Evolutionary conservation across 2,888 invertebrate genomes (phyloP).

Genomic region (Tetanocera ferruginea): DNA sequence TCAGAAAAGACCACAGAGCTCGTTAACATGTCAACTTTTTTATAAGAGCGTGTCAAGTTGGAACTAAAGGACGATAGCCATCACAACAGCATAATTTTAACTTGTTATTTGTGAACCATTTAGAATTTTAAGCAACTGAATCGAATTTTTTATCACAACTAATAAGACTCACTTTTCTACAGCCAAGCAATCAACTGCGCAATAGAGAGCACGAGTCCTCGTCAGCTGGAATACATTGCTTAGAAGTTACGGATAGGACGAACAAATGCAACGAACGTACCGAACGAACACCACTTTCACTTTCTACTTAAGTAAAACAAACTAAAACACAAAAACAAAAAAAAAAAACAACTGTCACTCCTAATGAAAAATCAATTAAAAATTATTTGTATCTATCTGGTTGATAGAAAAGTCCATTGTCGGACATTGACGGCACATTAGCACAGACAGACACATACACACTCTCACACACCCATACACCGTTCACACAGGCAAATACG

Average conservation of each 20-base stretch:
- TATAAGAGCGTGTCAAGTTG: too few species aligned
- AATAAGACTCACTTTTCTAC: too few species aligned
- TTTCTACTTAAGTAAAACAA: conserved; percentile 7
- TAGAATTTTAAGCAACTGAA: too few species aligned
- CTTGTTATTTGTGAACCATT: too few species aligned
- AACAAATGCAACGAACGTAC: background rate
- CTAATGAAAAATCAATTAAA: conserved; percentile 37
- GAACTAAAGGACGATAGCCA: too few species aligned
- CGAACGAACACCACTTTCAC: conserved; percentile 28
- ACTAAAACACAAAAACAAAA: background rate
- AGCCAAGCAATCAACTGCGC: background rate
- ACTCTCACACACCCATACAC: background rate
- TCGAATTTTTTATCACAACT: too few species aligned
- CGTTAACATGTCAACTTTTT: too few species aligned
- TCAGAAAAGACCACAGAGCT: too few species aligned
- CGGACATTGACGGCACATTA: background rate
- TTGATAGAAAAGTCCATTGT: background rate
- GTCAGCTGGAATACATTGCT: too few species aligned
- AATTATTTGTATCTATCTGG: background rate
- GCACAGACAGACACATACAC: background rate
- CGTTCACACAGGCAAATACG: background rate
- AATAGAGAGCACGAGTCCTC: background rate
- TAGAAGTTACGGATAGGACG: background rate
- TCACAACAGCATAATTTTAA: too few species aligned
- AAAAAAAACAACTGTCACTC: background rate